Conservation (phyloP, 2,113 vertebrate genomes). For the Amia ocellicauda region DNA sequence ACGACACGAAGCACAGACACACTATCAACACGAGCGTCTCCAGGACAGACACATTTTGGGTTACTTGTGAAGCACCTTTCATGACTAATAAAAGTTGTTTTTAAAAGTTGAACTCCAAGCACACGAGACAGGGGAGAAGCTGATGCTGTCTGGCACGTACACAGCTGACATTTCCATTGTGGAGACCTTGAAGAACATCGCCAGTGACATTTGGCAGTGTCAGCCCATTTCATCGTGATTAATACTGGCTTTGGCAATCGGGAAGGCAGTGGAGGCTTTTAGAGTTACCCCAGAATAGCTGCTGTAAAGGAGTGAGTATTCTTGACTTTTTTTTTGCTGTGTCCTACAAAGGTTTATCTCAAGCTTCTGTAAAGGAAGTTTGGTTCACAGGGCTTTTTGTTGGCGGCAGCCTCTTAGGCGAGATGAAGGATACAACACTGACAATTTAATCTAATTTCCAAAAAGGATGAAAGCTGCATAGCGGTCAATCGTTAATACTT, state of each 20-base stretch:
- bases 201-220: neutral
- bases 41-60: neutral
- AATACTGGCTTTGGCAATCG: neutral
- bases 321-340: too few relatives aligned
- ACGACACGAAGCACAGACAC: conserved; percentile 32
- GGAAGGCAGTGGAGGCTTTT: neutral
- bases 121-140: neutral
- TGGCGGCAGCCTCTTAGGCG: too few relatives aligned
- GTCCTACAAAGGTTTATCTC: too few relatives aligned
- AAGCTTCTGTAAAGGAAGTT: too few relatives aligned
- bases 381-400: too few relatives aligned
- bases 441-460: too few relatives aligned
- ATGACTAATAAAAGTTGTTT: neutral
- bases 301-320: neutral
- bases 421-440: too few relatives aligned
- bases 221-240: neutral
- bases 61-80: neutral
- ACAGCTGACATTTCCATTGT: neutral
- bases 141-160: neutral
- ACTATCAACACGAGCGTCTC: conserved; percentile 34
- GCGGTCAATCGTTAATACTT: too few relatives aligned
- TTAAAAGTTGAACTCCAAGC: neutral
- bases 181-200: conserved; percentile 1
- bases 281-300: neutral
- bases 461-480: too few relatives aligned